These are phyloP conservation scores for Blastomussa wellsi DNA, from an alignment of 92 coral and sea anemone genomes.

Conservation along the genomic window DNA sequence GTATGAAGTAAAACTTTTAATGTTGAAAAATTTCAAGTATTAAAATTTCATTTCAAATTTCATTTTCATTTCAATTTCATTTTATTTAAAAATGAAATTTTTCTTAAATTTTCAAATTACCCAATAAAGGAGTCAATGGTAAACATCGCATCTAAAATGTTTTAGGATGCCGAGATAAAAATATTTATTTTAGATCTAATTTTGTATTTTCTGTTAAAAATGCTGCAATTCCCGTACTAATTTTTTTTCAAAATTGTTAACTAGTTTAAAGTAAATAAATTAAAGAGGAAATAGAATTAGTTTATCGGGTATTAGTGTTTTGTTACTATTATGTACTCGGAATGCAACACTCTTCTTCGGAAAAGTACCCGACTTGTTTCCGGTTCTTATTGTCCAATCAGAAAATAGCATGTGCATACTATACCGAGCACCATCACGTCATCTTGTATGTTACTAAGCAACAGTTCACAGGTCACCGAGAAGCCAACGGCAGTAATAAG, in stretches of 20 bases:
- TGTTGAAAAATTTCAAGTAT: too few relatives aligned
- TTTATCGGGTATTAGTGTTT: neutral
- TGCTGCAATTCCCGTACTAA: neutral
- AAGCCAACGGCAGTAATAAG: neutral
- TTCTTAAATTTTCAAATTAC: neutral
- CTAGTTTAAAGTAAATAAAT: neutral
- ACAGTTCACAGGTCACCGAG: too few relatives aligned
- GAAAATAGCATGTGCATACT: neutral
- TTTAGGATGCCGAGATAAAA: neutral
- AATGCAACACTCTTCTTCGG: neutral
- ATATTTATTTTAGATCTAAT: constrained; percentile 30
- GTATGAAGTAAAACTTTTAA: too few relatives aligned
- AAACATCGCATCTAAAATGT: neutral
- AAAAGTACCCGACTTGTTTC: neutral
- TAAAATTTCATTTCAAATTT: too few relatives aligned
- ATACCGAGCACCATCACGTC: neutral
- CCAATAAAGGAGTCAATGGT: neutral
- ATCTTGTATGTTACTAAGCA: too few relatives aligned
- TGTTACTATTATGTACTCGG: neutral
- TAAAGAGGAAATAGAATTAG: neutral
- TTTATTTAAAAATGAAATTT: too few relatives aligned
- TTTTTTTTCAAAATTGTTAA: neutral
- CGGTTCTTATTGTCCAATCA: neutral
- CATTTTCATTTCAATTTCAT: too few relatives aligned
- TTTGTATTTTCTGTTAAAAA: neutral